Base-by-base conservation (phyloP, 2,113 vertebrate species). In the Carollia perspicillata region DNA sequence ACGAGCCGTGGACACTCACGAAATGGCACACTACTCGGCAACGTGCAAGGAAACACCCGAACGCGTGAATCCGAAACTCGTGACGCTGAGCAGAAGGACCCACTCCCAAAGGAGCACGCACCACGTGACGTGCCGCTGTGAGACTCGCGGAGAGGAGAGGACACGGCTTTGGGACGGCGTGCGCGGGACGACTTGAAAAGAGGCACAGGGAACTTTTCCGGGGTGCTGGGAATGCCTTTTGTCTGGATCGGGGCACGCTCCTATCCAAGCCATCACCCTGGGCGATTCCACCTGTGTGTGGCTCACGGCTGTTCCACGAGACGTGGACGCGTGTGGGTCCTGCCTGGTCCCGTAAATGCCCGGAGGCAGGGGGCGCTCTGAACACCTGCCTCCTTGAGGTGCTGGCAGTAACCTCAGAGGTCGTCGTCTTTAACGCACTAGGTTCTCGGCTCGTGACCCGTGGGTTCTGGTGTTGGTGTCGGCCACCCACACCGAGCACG, bases 121-220 rank as follows among this genome's bases (percentile, higher is more conserved):
- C 3, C 8, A 28, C 3, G 2, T 0, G 33, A 26, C 5, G 35
- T 47, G 2, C 1, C 4, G 0, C 33, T 0, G 13, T 1, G 58
- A 17, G 17, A 40, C 1, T 2, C 16, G 1, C 22, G 69, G 44
- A 35, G 26, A 33, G 55, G 12, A n/a, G 26, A 23, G 17, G 10
- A 42, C 16, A 2, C 28, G 1, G 22, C n/a, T 12, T 35, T 35
- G 71, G 42, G 4, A 28, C 0, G 3, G 42, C 3, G 37, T 6
- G 28, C 8, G 74, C 40, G 44, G n/a, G 26, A 28, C 2, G 58
- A 18, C 11, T 2, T 5, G n/a, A 30, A 20, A 22, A 37, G 10
- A 40, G 53, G 68, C 35, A 35, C 14, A 1, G 11, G 58, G 33
- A 11, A 11, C 3, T 4, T 30, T 7, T 49, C n/a, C 6, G 18